A percentile compares a stretch with the other conserved stretches of the same genome.
Conservation (phyloP, 1,140 invertebrate genomes). For the Lethrus apterus region DNA sequence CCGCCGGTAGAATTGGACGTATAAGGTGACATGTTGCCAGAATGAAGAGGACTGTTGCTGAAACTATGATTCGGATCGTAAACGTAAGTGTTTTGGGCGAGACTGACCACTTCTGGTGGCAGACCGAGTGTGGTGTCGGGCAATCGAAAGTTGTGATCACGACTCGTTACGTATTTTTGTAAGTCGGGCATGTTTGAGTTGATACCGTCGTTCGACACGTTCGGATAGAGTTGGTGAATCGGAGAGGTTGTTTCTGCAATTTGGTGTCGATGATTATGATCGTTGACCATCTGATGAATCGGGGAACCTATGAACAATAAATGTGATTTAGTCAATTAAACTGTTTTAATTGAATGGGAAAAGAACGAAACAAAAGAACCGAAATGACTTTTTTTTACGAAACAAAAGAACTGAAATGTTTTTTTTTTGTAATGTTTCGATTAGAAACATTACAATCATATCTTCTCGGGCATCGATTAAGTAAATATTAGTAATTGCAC, state of each 20-base stretch:
- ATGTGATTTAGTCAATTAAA: neutral
- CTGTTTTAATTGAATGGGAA: neutral
- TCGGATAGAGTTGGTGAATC: conserved; percentile 30
- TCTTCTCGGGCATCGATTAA: no score
- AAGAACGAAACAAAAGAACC: neutral
- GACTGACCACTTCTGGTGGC: conserved; percentile 16
- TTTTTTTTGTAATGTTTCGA: no score
- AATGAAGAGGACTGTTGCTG: conserved; percentile 28
- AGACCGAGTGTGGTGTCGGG: conserved; percentile 26
- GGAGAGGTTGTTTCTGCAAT: conserved; percentile 29
- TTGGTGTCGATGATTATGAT: conserved; percentile 25
- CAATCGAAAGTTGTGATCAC: conserved; percentile 13
- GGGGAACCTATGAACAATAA: conserved; percentile 49
- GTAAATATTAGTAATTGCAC: no score
- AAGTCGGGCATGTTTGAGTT: conserved; percentile 18
- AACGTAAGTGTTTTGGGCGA: neutral
- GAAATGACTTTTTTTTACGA: no score
- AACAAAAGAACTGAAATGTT: no score
- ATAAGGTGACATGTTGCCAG: conserved; percentile 24
- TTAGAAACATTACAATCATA: no score
- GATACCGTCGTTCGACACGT: neutral
- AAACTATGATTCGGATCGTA: conserved; percentile 23
- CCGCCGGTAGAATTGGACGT: conserved; percentile 24
- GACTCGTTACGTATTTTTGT: conserved; percentile 13
- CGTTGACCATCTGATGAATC: conserved; percentile 50